Evolutionary conservation across 2,113 vertebrate species (phyloP).

Genomic region (Cisticola juncidis): DNA sequence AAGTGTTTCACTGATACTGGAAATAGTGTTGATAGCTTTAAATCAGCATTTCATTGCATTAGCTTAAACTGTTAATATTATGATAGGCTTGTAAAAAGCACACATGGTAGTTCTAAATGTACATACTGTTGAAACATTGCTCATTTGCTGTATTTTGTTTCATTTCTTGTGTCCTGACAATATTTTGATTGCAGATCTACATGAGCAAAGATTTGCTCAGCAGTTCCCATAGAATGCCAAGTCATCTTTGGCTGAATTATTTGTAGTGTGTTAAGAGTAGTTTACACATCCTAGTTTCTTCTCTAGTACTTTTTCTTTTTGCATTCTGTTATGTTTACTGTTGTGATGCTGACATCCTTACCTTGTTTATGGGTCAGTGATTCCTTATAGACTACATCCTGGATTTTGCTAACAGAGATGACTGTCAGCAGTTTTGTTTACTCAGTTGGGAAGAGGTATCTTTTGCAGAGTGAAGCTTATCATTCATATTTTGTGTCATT

Average conservation of each 20-base stretch:
- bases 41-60: background rate
- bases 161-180: background rate
- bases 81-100: background rate
- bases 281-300: background rate
- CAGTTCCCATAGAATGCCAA: background rate
- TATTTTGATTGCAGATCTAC: background rate
- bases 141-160: background rate
- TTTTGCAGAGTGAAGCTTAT: background rate
- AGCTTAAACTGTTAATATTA: background rate
- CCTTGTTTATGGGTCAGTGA: background rate
- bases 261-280: background rate
- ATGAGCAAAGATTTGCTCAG: background rate
- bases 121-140: background rate
- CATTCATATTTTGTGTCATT: background rate
- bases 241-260: background rate
- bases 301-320: background rate
- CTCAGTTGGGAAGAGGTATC: background rate
- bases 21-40: background rate
- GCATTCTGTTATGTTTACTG: background rate
- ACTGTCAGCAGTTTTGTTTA: background rate
- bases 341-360: background rate
- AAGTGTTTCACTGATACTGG: background rate
- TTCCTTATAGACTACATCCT: background rate
- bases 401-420: background rate
- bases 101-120: background rate